phyloP scores from a whole-genome alignment of 2,797 vertebrate genomes.

The Mormyrus proboscirostris region DNA sequence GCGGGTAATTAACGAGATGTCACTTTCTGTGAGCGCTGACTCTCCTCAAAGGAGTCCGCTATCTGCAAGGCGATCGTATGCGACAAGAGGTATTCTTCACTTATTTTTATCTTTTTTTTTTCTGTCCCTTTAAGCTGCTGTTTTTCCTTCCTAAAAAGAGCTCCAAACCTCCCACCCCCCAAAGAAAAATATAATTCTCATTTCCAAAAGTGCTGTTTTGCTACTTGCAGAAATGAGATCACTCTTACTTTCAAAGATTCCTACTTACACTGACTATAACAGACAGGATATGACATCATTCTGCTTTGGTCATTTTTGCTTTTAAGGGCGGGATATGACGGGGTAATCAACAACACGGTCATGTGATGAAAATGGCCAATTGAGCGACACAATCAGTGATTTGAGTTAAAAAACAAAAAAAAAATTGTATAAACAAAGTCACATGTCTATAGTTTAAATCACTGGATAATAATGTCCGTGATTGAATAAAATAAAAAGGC shows the following conservation, averaged over 20 bases:
- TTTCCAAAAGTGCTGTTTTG: neutral
- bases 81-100: neutral
- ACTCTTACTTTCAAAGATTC: neutral
- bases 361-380: neutral
- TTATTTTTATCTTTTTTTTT: neutral
- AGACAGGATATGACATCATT: neutral
- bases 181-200: neutral
- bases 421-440: neutral
- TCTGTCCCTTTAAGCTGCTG: neutral
- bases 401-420: neutral
- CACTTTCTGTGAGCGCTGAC: neutral
- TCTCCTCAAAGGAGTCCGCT: neutral
- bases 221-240: neutral
- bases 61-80: neutral
- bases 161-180: neutral
- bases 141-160: neutral
- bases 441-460: neutral
- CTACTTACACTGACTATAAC: neutral
- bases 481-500: neutral
- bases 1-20: conserved; percentile 14
- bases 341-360: neutral
- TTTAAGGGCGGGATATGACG: neutral
- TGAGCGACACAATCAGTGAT: neutral
- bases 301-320: neutral
- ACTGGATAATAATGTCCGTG: neutral